Percentiles rank a stretch among this genome's conserved stretches.
These are phyloP conservation scores for Cottus gobio DNA, from an alignment of 2,113 vertebrate species.

Conservation along the genomic window DNA sequence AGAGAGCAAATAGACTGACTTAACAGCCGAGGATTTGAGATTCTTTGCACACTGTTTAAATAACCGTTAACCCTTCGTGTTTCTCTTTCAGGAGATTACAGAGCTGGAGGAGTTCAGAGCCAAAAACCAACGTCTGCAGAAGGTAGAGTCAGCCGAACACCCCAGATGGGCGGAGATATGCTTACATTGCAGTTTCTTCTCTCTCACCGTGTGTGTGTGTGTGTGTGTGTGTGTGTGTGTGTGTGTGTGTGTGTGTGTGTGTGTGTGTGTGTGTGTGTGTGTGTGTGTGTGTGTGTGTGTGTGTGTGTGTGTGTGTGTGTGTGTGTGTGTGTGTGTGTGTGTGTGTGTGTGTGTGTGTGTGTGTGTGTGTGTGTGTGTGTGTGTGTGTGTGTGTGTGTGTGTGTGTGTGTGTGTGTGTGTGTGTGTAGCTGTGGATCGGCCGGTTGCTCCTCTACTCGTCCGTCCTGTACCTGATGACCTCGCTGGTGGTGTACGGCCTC, in stretches of 20 bases:
- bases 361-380: neutral
- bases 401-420: neutral
- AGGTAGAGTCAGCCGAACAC: conserved; percentile 62
- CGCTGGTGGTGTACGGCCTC: conserved; percentile 90
- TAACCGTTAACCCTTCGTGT: neutral
- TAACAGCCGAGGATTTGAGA: neutral
- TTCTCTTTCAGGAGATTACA: conserved; percentile 89
- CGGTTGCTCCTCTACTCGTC: conserved; percentile 93
- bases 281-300: neutral
- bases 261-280: neutral
- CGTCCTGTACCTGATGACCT: conserved; percentile 89
- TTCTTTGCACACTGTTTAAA: neutral
- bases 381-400: too few species aligned
- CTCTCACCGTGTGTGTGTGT: neutral
- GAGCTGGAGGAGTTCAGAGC: conserved; percentile 93
- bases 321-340: too few species aligned
- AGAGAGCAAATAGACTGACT: too few species aligned
- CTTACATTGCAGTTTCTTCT: neutral
- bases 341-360: neutral
- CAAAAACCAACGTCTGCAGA: conserved; percentile 96
- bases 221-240: neutral
- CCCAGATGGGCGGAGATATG: neutral
- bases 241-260: too few species aligned
- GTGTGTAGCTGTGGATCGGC: conserved; percentile 90
- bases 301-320: conserved; percentile 1